These are phyloP conservation scores for Ageneiosus marmoratus DNA, from an alignment of 2,113 vertebrate species.

Conservation along the genomic window DNA sequence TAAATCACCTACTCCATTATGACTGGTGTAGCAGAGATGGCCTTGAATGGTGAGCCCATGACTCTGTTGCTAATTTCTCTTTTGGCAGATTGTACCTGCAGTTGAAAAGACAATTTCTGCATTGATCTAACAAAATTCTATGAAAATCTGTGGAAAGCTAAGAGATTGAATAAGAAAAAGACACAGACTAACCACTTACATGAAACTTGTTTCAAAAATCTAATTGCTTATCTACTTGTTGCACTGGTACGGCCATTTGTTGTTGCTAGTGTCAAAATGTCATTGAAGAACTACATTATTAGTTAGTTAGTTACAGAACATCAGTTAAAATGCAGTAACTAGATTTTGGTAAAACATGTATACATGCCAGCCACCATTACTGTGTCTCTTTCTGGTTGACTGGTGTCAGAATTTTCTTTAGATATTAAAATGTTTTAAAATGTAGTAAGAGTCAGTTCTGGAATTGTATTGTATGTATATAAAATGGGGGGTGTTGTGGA, in stretches of 20 bases:
- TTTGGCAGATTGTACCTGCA: not conserved
- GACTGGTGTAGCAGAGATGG: not conserved
- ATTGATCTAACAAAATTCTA: not conserved
- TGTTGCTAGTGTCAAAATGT: not conserved
- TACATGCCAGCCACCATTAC: not conserved
- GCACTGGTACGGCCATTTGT: not conserved
- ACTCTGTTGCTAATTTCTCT: not conserved
- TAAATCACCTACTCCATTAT: not conserved
- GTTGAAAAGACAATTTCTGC: not conserved
- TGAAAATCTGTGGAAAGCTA: not conserved
- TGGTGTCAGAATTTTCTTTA: not conserved
- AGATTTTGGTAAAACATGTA: not conserved
- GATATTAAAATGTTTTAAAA: not conserved
- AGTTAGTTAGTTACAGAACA: not conserved
- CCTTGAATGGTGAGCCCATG: not conserved
- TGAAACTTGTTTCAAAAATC: not conserved
- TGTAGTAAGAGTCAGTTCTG: not conserved
- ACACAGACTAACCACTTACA: not conserved
- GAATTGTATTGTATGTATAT: not conserved
- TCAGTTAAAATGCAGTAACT: not conserved
- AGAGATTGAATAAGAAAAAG: not conserved
- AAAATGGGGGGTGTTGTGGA: not conserved
- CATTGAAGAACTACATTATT: not conserved
- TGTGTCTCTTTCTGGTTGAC: not conserved
- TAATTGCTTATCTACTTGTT: not conserved